Evolutionary conservation across 1,140 invertebrate genomes (phyloP), one percentile per base, ranked within the genome.

Genomic region (Ridgeia piscesae): DNA sequence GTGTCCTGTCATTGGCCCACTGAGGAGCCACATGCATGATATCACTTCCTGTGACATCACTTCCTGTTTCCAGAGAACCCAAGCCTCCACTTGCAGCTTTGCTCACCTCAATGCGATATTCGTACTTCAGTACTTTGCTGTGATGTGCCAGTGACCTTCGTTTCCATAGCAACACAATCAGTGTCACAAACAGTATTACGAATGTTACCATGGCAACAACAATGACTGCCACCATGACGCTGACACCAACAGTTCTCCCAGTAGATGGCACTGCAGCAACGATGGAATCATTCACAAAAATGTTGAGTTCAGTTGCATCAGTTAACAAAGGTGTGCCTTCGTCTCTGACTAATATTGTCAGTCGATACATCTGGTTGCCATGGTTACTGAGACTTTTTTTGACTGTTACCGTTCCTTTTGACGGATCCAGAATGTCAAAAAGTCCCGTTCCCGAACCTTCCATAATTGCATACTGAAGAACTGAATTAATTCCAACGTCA

Each of bases 401-500:
- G 58, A 77, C 58, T 77, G 58, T 77, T 21, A 77, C 58, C 4
- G 58, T 77, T 77, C 58, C 58, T 77, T 77, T 77, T 2, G 58
- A 77, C 27, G 58, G 58, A 77, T 77, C 58, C 2, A 77, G 27
- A 77, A 77, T 77, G 27, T 77, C 17, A 21, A 77, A 77, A 77
- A 77, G 58, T 27, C 27, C 58, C 58, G 11, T 77, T 77, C 58
- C 58, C 2, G 58, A 77, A 77, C 58, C 58, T 27, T 77, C 58
- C 58, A 77, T 77, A 21, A 77, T 77, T 21, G n/a, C 89, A 90
- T 34, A 90, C 34, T 90, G 33, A 17, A 90, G 91, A 27, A 35
- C 48, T 11, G 42, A 42, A 34, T 92, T 88, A 42, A 33, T 88
- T 6, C 91, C 91, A 33, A 88, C 50, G 34, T 92, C 91, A 17